phyloP scores from a whole-genome alignment of 1,140 invertebrate species.

The Heliothis subflexa region DNA sequence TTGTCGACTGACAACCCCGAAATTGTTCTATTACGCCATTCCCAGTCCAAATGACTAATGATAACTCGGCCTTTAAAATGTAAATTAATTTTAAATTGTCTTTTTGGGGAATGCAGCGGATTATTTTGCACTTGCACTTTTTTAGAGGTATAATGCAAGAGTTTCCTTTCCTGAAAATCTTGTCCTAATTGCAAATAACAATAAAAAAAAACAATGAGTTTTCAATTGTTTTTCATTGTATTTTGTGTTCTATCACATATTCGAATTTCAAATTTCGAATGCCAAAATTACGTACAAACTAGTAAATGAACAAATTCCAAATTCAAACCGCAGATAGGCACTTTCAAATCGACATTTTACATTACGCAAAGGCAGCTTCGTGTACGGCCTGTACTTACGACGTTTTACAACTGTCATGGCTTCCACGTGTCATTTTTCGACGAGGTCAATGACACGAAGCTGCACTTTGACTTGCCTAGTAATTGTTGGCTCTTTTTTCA shows the following conservation, averaged over 20 bases:
- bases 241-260: neutral
- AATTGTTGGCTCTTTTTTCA: conserved; percentile 31
- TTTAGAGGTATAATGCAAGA: no score
- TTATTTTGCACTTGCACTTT: no score
- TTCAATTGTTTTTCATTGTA: no score
- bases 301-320: neutral
- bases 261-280: neutral
- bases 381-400: conserved; percentile 13
- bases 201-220: no score
- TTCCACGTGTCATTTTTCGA: conserved; percentile 42
- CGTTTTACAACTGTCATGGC: conserved; percentile 10
- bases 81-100: conserved; percentile 20
- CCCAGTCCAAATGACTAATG: conserved; percentile 31
- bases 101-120: neutral
- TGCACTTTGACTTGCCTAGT: conserved; percentile 43
- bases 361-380: conserved; percentile 17
- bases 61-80: conserved; percentile 31
- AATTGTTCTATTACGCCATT: conserved; percentile 46
- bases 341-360: neutral
- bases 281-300: no score
- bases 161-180: no score
- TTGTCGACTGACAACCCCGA: conserved; percentile 40
- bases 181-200: no score
- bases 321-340: neutral
- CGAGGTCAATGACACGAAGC: conserved; percentile 25